Base-by-base conservation (phyloP, 2,797 vertebrate genomes). In the Bradypus variegatus region DNA sequence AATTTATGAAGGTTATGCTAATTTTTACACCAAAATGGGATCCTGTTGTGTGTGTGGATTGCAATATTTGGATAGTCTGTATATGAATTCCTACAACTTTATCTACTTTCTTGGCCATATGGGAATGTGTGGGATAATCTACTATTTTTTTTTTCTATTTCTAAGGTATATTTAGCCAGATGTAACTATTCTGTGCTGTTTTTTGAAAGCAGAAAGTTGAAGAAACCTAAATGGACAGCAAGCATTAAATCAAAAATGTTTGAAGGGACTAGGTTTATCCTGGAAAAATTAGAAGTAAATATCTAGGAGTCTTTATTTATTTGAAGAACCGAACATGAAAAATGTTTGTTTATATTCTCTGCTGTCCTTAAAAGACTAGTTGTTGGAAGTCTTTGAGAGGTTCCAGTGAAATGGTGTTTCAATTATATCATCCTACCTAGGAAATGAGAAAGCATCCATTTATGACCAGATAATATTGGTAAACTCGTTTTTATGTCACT, bases 321-420 rank as follows among this genome's bases (percentile, higher is more conserved):
- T 93, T 91, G 31, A 82, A 92, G 89, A 95, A 53, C 41, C 80
- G 21, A 86, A 80, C 41, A 9, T 25, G 82, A 36, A 73, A 88
- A 86, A 73, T 69, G 41, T 84, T 1, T 90, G 12, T 67, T 80
- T 55, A 78, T 86, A 31, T 62, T 93, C 60, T 83, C 85, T 67
- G 13, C 53, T 81, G 6, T 87, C 89, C 38, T 94, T 31, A 75
- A 50, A 82, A 85, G 33, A 87, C 16, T 75, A 48, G 65, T 64
- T n/a, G 36, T 64, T 75, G 48, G n/a, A 88, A 48, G 50, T 94
- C 85, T 87, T n/a, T 84, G 50, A 41, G 55, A 53, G 27, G 15
- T 60, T 41, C 62, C 62, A 60, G 0, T n/a, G 77, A 69, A 77
- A 16, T 72, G 33, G 69, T 76, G 31, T 53, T 38, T 93, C 41